Percentiles rank a stretch among this genome's conserved stretches.
phyloP scores from a whole-genome alignment of 1,140 invertebrate species.

The Pemphigus obesinymphae region DNA sequence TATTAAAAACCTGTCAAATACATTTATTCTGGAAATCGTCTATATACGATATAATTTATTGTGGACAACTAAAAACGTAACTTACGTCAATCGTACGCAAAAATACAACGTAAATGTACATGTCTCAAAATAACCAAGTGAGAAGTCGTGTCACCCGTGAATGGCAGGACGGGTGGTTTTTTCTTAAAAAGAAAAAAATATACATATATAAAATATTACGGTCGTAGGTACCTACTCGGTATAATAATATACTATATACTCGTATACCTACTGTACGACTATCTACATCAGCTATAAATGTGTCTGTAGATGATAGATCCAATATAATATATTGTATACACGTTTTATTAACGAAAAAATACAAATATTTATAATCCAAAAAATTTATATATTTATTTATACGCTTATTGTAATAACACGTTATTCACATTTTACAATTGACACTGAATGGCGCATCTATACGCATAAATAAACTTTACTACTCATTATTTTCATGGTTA shows the following conservation, averaged over 20 bases:
- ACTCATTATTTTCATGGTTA: background rate
- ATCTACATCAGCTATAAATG: background rate
- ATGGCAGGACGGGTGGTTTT: background rate
- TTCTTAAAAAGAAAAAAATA: background rate
- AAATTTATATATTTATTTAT: background rate
- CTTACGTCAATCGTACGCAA: no score
- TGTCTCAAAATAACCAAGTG: background rate
- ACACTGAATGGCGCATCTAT: background rate
- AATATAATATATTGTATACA: background rate
- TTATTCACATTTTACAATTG: background rate
- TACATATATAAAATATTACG: no score
- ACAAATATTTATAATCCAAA: no score
- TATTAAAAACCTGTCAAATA: background rate
- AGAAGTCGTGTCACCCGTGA: background rate
- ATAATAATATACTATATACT: background rate
- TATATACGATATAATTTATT: no score
- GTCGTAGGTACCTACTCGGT: no score
- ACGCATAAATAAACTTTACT: background rate
- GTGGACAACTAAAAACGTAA: no score
- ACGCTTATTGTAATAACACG: background rate
- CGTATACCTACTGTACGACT: no score
- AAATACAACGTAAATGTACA: no score
- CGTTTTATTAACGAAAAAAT: background rate
- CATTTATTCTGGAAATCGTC: background rate
- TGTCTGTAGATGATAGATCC: background rate